These are phyloP conservation scores for Mayetiola destructor DNA, from an alignment of 2,888 invertebrate genomes.

Conservation along the genomic window DNA sequence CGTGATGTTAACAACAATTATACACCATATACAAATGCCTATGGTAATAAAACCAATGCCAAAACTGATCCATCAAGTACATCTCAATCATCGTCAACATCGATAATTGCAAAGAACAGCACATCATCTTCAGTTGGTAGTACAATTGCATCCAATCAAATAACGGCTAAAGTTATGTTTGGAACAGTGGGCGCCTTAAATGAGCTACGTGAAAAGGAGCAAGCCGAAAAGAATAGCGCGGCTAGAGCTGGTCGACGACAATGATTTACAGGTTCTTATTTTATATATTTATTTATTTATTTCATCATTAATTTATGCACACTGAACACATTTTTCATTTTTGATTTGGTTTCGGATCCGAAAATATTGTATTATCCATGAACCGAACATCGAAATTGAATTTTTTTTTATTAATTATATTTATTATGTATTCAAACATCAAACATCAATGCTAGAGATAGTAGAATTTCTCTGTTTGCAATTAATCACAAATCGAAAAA, in stretches of 20 bases:
- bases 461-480: too few species aligned
- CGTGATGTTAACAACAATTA: constrained; percentile 37
- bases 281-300: not conserved
- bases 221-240: constrained; percentile 43
- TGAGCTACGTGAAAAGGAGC: constrained; percentile 56
- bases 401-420: too few species aligned
- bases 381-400: too few species aligned
- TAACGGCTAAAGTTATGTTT: constrained; percentile 51
- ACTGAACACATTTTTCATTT: too few species aligned
- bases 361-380: too few species aligned
- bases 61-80: constrained; percentile 25
- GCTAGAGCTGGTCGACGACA: constrained; percentile 32
- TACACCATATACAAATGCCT: constrained; percentile 34
- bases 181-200: constrained; percentile 58
- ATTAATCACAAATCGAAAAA: too few species aligned
- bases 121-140: not conserved
- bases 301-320: too few species aligned
- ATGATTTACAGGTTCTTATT: constrained; percentile 20
- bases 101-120: not conserved
- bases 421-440: too few species aligned
- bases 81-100: constrained; percentile 3
- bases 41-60: constrained; percentile 25
- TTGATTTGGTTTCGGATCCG: too few species aligned
- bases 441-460: too few species aligned
- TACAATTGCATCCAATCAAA: constrained; percentile 3